A percentile compares a stretch with the other conserved stretches of the same genome.
These are phyloP conservation scores for Labeo catla DNA, from an alignment of 2,113 vertebrate genomes.

Conservation along the genomic window DNA sequence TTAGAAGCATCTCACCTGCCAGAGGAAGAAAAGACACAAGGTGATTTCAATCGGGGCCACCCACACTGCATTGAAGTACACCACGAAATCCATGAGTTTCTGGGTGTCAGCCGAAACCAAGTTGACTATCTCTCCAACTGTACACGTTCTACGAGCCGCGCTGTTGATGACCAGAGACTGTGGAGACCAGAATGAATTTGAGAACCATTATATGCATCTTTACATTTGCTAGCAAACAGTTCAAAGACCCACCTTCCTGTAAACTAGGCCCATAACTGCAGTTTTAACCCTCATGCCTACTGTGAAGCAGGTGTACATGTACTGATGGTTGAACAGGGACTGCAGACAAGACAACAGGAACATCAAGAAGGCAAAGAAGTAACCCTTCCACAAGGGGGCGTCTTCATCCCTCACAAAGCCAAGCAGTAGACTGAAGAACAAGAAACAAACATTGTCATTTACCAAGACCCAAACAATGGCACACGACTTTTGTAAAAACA, in stretches of 20 bases:
- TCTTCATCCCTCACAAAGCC: slow-evolving; percentile 75
- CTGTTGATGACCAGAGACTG: slow-evolving; percentile 84
- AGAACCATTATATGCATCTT: background rate
- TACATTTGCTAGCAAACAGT: background rate
- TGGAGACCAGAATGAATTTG: background rate
- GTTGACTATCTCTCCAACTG: slow-evolving; percentile 84
- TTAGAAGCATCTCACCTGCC: slow-evolving; percentile 77
- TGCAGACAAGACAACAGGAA: slow-evolving; percentile 83
- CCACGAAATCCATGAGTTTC: slow-evolving; percentile 82
- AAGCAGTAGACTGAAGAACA: slow-evolving; percentile 78
- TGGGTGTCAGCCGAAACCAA: slow-evolving; percentile 85
- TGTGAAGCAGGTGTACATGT: slow-evolving; percentile 82
- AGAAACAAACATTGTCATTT: background rate
- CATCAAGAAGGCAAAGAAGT: slow-evolving; percentile 76
- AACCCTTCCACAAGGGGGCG: slow-evolving; percentile 80
- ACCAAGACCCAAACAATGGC: background rate
- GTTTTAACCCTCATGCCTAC: slow-evolving; percentile 85
- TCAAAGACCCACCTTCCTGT: slow-evolving; percentile 80
- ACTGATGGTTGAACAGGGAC: slow-evolving; percentile 83
- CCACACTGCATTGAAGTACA: slow-evolving; percentile 86
- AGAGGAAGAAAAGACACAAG: slow-evolving; percentile 87
- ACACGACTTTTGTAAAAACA: background rate
- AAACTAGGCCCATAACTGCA: slow-evolving; percentile 83
- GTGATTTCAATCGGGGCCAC: slow-evolving; percentile 80
- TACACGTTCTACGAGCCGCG: slow-evolving; percentile 70